Base-by-base conservation (phyloP, 2,888 invertebrate species). In the Chydorus sphaericus region DNA sequence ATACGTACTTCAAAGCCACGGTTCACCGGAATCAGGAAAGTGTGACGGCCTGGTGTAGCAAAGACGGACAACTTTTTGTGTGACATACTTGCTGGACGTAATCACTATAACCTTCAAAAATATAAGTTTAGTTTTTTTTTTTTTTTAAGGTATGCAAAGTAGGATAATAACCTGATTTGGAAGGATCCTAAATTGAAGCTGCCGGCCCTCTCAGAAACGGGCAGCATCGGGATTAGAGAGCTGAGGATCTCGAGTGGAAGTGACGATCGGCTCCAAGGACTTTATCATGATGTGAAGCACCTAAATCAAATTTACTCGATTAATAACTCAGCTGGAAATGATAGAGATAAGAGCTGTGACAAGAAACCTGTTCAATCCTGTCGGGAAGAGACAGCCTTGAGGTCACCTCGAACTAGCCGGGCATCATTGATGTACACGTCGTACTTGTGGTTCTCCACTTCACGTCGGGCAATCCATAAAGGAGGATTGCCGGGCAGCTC, bases 1-100 rank as follows among this genome's bases (percentile, higher is more conserved):
- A n/a, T n/a, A n/a, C n/a, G n/a, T n/a, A 89, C 89, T 79, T 83
- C 83, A 65, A 89, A 87, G 58, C 88, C 89, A 68, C 87, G 85
- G 70, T 91, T 90, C 44, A 91, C 82, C 7, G 92, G 91, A 63
- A 92, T 83, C 67, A 92, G 87, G 71, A 88, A 92, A 16, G 92
- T 92, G 69, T 84, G 83, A 58, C 81, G 77, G 51, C 88, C 89
- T 61, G 83, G 82, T 31, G 80, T 79, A 64, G 79, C 81, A 69
- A 85, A 88, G 48, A 87, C 77, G 57, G 80, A 78, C 66, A 81
- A 79, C 70, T 85, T 86, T 62, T 80, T 77, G 63, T 80, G 78
- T 62, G 81, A 74, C 64, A 78, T 75, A 88, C 82, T 68, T 83
- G 81, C 64, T 85, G 82, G 54, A 84, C 78, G 70, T 86, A 90